A percentile compares a stretch with the other conserved stretches of the same genome.
Evolutionary conservation across 23 tunicate genomes (phyloP).

Genomic region (Ciona savignyi): DNA sequence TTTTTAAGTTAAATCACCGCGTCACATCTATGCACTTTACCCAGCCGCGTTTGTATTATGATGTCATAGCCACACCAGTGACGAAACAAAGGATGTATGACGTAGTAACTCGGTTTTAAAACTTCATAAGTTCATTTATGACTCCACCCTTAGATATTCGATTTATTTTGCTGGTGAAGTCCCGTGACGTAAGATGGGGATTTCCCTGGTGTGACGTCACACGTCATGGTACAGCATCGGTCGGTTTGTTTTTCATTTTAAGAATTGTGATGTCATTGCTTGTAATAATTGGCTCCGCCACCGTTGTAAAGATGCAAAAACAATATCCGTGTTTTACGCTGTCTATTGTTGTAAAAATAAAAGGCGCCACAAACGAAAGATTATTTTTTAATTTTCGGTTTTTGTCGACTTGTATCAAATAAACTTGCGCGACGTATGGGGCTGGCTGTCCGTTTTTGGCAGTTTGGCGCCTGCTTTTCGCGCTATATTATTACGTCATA

Average conservation of each 20-base stretch:
- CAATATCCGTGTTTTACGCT: conserved; percentile 9
- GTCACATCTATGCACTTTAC: too few species aligned
- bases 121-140: too few species aligned
- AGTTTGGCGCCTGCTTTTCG: neutral
- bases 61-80: too few species aligned
- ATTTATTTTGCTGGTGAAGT: too few species aligned
- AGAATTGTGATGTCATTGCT: neutral
- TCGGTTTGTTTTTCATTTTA: neutral
- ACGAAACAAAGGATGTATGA: too few species aligned
- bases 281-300: too few species aligned
- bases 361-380: conserved; percentile 19
- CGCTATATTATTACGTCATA: neutral
- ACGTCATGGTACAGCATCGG: neutral
- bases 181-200: neutral
- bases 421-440: neutral
- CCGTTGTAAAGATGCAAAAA: neutral
- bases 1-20: too few species aligned
- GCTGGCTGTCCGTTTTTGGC: neutral
- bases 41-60: too few species aligned
- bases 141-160: too few species aligned
- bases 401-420: neutral
- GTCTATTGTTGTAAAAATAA: conserved; percentile 2
- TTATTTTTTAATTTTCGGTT: neutral
- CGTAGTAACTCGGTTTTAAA: too few species aligned
- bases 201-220: neutral